These are phyloP conservation scores for Hybognathus amarus DNA, from an alignment of 2,797 vertebrate species.

Conservation along the genomic window DNA sequence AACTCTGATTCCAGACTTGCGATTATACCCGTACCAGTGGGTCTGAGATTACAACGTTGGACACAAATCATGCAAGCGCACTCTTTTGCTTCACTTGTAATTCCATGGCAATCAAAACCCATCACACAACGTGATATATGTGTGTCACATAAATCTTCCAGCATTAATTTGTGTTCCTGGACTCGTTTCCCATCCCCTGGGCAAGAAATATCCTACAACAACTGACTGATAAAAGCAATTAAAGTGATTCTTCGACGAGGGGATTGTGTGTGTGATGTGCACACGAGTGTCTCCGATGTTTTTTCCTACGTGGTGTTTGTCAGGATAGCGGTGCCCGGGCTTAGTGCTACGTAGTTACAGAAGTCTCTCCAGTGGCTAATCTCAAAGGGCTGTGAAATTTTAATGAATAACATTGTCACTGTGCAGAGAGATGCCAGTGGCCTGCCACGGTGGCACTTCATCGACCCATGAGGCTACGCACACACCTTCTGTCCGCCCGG, in stretches of 20 bases:
- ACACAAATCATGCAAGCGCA: background rate
- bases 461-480: slow-evolving; percentile 48
- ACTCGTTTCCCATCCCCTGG: background rate
- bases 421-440: slow-evolving; percentile 34
- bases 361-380: slow-evolving; percentile 36
- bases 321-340: background rate
- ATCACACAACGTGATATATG: background rate
- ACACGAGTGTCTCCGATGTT: slow-evolving; percentile 17
- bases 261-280: slow-evolving; percentile 25
- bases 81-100: slow-evolving; percentile 20
- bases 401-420: slow-evolving; percentile 60
- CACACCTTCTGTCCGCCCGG: slow-evolving; percentile 34
- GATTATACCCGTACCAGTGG: slow-evolving; percentile 2
- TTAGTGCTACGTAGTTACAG: slow-evolving; percentile 33
- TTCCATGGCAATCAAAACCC: background rate
- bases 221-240: slow-evolving; percentile 48
- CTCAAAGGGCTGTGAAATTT: slow-evolving; percentile 45
- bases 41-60: slow-evolving; percentile 4
- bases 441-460: slow-evolving; percentile 41
- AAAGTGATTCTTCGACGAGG: slow-evolving; percentile 20
- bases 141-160: background rate
- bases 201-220: slow-evolving; percentile 29
- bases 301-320: slow-evolving; percentile 7
- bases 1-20: background rate
- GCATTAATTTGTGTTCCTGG: slow-evolving; percentile 27